Evolutionary conservation across 30 jellyfish, hydroid and myxozoan species (phyloP).

Genomic region (Clytia hemisphaerica): DNA sequence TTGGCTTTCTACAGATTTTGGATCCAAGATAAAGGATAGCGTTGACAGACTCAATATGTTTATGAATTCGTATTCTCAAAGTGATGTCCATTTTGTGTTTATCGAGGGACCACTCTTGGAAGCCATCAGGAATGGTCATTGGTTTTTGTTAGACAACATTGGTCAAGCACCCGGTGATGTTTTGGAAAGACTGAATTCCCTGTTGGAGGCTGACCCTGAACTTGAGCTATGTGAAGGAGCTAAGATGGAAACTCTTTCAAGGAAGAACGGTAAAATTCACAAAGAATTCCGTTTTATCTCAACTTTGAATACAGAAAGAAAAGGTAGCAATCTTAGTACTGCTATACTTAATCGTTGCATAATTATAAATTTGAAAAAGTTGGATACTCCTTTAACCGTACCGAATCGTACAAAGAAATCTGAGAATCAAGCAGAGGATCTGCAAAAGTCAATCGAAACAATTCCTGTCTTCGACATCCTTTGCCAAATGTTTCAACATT

Average conservation of each 20-base stretch:
- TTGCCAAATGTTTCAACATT: no score
- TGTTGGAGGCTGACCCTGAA: slow-evolving; percentile 11
- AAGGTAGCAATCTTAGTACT: neutral
- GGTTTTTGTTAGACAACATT: neutral
- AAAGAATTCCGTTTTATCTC: neutral
- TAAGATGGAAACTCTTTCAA: neutral
- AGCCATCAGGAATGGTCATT: slow-evolving; percentile 10
- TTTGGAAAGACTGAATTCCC: slow-evolving; percentile 7
- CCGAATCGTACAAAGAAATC: no score
- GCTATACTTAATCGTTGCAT: slow-evolving; percentile 9
- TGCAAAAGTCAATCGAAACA: no score
- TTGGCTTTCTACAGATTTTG: no score
- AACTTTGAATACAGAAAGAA: neutral
- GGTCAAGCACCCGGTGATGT: slow-evolving; percentile 29
- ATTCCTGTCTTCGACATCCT: no score
- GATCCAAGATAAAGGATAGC: no score
- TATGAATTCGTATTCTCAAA: no score
- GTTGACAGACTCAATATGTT: no score
- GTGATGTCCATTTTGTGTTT: neutral
- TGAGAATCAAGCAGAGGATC: no score
- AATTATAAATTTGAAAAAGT: neutral
- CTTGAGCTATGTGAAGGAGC: slow-evolving; percentile 5
- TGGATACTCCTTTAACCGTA: no score
- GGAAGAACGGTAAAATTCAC: neutral
- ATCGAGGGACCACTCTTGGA: slow-evolving; percentile 15